phyloP scores from a whole-genome alignment of 2,113 vertebrate genomes.

The Aramus guarauna region DNA sequence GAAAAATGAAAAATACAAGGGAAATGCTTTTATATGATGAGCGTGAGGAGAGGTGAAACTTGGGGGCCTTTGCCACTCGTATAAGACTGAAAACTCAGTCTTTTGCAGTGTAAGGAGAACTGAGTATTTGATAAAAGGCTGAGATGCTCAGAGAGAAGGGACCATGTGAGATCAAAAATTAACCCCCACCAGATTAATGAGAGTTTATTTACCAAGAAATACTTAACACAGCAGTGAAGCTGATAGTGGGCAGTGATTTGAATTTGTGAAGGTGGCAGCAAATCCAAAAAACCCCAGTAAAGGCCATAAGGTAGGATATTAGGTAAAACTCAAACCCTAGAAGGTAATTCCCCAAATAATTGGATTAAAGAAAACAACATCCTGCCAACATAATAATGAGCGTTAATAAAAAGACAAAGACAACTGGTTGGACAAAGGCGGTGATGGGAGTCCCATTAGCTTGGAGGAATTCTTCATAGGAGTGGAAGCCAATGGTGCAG shows the following conservation, averaged over 20 bases:
- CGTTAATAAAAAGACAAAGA: not conserved
- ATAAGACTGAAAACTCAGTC: not conserved
- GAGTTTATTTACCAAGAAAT: not conserved
- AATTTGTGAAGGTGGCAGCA: not conserved
- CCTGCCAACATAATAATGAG: not conserved
- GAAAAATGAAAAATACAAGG: not conserved
- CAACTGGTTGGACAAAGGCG: not conserved
- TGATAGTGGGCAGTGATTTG: not conserved
- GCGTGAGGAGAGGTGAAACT: not conserved
- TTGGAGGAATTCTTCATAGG: not conserved
- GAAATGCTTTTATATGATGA: not conserved
- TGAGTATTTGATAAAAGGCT: not conserved
- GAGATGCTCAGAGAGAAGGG: not conserved
- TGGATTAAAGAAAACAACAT: not conserved
- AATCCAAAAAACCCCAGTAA: not conserved
- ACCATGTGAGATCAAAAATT: not conserved
- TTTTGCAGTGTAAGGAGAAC: not conserved
- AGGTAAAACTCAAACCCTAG: not conserved
- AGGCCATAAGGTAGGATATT: not conserved
- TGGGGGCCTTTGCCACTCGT: not conserved
- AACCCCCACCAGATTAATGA: not conserved
- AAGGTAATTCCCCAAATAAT: not conserved
- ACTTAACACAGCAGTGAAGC: not conserved
- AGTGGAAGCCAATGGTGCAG: not conserved
- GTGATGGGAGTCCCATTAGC: not conserved